phyloP scores from a whole-genome alignment of 2,797 vertebrate species.

The Bradypus variegatus region DNA sequence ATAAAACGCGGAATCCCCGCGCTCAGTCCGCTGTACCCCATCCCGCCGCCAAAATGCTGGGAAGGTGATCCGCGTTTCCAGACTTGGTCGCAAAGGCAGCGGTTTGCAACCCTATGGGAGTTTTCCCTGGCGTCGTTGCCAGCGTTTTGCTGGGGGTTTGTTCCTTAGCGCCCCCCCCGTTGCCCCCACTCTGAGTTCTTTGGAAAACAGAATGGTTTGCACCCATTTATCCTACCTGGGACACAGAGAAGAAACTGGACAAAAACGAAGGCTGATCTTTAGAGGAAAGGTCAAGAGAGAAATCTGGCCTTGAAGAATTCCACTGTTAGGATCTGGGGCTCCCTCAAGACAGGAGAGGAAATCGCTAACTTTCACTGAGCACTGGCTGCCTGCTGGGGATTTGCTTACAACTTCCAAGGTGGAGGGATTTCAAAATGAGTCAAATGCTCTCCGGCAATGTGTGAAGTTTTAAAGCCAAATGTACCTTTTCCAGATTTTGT shows the following conservation, averaged over 20 bases:
- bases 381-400: background rate
- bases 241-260: background rate
- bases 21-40: rapidly evolving
- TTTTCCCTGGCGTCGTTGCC: rapidly evolving
- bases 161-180: rapidly evolving
- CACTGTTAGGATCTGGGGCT: background rate
- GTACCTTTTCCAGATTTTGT: background rate
- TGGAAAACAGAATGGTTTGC: background rate
- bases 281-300: background rate
- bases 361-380: background rate
- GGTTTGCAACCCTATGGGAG: background rate
- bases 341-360: background rate
- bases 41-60: background rate
- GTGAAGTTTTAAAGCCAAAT: background rate
- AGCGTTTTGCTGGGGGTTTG: background rate
- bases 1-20: rapidly evolving
- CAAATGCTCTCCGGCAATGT: background rate
- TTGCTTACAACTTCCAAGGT: background rate
- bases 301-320: background rate
- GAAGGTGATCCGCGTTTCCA: rapidly evolving
- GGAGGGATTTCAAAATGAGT: background rate
- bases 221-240: background rate
- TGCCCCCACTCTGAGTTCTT: background rate
- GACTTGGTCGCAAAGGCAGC: rapidly evolving
- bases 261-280: background rate